phyloP scores from a whole-genome alignment of 2,113 vertebrate genomes.

The Macrotis lagotis region DNA sequence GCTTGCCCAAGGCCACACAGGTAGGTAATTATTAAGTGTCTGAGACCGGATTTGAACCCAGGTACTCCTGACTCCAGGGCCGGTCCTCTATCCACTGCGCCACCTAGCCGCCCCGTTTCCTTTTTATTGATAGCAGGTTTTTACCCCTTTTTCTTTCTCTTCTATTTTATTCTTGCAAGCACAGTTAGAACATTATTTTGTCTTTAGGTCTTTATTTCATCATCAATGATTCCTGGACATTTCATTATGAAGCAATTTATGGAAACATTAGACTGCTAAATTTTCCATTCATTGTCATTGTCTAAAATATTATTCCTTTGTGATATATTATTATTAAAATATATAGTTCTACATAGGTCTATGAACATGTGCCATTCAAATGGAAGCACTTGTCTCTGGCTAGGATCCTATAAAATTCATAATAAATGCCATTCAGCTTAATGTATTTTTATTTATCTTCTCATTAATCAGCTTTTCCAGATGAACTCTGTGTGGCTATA shows the following conservation, averaged over 20 bases:
- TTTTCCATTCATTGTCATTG: constrained; percentile 62
- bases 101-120: too few species aligned
- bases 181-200: constrained; percentile 35
- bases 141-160: constrained; percentile 58
- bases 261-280: constrained; percentile 36
- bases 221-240: not conserved
- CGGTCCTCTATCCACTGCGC: too few species aligned
- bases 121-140: constrained; percentile 16
- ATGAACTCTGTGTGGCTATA: not conserved
- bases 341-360: not conserved
- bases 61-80: too few species aligned
- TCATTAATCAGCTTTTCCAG: constrained; percentile 58
- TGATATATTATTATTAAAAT: constrained; percentile 50
- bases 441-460: constrained; percentile 49
- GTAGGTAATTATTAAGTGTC: too few species aligned
- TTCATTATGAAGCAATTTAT: constrained; percentile 64
- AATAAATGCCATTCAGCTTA: constrained; percentile 61
- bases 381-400: constrained; percentile 40
- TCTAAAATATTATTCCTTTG: constrained; percentile 40
- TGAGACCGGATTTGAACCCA: too few species aligned
- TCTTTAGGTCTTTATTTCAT: constrained; percentile 42
- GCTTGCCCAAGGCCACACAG: too few species aligned
- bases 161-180: constrained; percentile 28
- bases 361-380: constrained; percentile 3
- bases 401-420: constrained; percentile 63